A percentile compares a stretch with the other conserved stretches of the same genome.
Conservation (phyloP, 2,888 invertebrate genomes). For the Dryadula phaetusa region DNA sequence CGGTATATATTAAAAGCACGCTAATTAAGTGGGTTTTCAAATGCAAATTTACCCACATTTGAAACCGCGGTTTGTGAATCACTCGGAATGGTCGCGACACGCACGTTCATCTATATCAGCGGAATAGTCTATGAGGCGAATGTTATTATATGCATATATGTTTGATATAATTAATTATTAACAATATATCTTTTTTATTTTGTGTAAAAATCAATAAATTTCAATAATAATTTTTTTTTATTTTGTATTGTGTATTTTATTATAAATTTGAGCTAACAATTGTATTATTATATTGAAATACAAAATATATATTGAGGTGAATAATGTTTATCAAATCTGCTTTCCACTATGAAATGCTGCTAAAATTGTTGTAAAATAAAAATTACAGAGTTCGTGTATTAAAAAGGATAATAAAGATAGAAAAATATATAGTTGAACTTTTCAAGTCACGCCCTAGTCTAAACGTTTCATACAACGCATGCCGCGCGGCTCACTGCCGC, state of each 20-base stretch:
- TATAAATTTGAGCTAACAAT: too few relatives aligned
- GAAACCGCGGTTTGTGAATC: conserved; percentile 33
- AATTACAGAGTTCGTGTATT: too few relatives aligned
- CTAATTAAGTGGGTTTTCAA: conserved; percentile 28
- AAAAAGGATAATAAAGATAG: neutral
- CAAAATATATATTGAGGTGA: too few relatives aligned
- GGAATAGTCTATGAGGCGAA: conserved; percentile 14
- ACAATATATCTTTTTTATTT: too few relatives aligned
- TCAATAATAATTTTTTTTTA: too few relatives aligned
- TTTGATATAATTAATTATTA: too few relatives aligned
- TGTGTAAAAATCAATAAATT: too few relatives aligned
- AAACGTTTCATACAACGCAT: conserved; percentile 25
- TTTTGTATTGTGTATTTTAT: too few relatives aligned
- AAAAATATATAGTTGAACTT: neutral
- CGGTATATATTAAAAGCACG: conserved; percentile 8
- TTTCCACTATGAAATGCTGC: too few relatives aligned
- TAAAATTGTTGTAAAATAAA: too few relatives aligned
- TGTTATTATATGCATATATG: too few relatives aligned
- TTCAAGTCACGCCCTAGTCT: conserved; percentile 19
- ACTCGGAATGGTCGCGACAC: conserved; percentile 31
- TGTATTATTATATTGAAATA: neutral
- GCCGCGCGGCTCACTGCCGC: conserved; percentile 41
- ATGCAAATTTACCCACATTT: conserved; percentile 30
- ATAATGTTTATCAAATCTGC: too few relatives aligned
- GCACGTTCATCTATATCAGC: conserved; percentile 21